Percentiles rank a stretch among this genome's conserved stretches.
These are phyloP conservation scores for Hippocampus abdominalis DNA, from an alignment of 2,113 vertebrate genomes.

Conservation along the genomic window DNA sequence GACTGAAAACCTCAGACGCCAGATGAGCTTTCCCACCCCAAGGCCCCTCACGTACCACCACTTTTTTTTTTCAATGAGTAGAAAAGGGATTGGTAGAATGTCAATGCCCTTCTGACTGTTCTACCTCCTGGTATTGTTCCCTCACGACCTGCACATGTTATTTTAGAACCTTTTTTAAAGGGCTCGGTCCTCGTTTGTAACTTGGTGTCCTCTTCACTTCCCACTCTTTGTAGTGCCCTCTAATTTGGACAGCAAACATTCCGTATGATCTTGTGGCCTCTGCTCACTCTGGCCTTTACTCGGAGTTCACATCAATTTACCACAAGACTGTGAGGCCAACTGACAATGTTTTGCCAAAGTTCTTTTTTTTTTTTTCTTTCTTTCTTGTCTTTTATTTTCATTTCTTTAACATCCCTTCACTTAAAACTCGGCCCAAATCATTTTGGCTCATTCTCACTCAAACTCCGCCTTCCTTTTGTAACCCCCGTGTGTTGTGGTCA, in stretches of 20 bases:
- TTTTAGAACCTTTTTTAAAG: conserved; percentile 57
- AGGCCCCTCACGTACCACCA: background rate
- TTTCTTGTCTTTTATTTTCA: no score
- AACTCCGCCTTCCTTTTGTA: conserved; percentile 14
- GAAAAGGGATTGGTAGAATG: conserved; percentile 82
- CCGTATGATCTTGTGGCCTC: conserved; percentile 20
- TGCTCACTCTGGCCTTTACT: conserved; percentile 2
- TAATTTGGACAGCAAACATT: conserved; percentile 52
- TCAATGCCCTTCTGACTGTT: conserved; percentile 68
- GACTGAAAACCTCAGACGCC: conserved; percentile 80
- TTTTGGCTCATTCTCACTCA: conserved; percentile 29
- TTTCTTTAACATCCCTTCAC: background rate
- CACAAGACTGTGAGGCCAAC: conserved; percentile 17
- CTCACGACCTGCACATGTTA: conserved; percentile 45
- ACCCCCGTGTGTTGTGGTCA: conserved; percentile 24
- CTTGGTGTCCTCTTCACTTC: background rate
- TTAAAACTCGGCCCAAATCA: conserved; percentile 7
- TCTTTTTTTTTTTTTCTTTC: background rate
- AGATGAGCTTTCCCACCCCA: conserved; percentile 43
- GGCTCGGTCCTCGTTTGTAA: conserved; percentile 72
- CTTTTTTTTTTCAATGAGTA: conserved; percentile 54
- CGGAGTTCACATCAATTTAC: conserved; percentile 6
- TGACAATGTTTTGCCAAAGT: conserved; percentile 43
- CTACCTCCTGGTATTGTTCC: conserved; percentile 75
- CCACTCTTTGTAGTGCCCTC: conserved; percentile 17